phyloP scores from a whole-genome alignment of 2,797 vertebrate genomes.

The Gallinago nigripennis region DNA sequence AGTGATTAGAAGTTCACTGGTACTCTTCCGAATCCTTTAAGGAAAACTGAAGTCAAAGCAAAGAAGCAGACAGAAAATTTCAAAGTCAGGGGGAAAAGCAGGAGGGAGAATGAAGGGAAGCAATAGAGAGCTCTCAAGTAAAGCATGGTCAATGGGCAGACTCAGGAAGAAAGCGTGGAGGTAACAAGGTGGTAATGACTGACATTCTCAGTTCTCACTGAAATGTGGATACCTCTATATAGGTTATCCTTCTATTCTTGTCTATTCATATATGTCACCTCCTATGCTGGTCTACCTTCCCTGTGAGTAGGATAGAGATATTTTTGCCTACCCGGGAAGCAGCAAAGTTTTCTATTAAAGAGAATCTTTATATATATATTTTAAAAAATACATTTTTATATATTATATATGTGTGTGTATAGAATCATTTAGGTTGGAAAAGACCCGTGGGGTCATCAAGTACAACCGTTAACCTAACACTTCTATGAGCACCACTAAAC shows the following conservation, averaged over 20 bases:
- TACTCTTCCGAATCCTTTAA: not conserved
- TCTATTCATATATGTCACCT: not conserved
- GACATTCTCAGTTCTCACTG: not conserved
- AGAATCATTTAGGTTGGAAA: not conserved
- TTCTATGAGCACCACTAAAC: not conserved
- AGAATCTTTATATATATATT: not conserved
- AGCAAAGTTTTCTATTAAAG: not conserved
- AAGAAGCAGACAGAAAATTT: not conserved
- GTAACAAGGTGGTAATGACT: not conserved
- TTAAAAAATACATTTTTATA: not conserved
- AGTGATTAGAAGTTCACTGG: constrained; percentile 2
- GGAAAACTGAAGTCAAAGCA: not conserved
- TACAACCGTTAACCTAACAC: not conserved
- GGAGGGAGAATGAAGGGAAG: not conserved
- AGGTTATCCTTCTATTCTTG: not conserved
- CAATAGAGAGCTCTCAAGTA: not conserved
- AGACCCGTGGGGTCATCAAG: not conserved
- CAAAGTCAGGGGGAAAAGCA: not conserved
- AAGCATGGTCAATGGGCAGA: not conserved
- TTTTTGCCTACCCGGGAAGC: not conserved
- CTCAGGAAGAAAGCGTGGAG: not conserved
- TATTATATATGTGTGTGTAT: not conserved
- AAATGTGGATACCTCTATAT: not conserved
- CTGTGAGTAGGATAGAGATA: not conserved
- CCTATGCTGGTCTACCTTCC: not conserved